Evolutionary conservation across 2,113 vertebrate genomes (phyloP).

Genomic region (Leuciscus idus): DNA sequence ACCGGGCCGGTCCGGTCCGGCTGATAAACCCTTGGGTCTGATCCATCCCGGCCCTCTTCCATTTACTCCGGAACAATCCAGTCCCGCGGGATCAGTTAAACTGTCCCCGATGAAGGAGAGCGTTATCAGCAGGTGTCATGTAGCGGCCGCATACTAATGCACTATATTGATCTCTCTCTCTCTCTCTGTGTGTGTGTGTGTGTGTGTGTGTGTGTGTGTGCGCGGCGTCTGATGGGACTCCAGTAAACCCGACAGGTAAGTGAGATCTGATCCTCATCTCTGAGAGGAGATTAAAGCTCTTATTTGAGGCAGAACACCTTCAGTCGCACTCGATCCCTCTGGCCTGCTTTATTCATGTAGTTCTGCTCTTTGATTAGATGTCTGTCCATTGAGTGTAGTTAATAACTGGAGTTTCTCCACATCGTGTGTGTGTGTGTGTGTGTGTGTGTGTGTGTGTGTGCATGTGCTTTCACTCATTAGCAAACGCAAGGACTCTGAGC

Average conservation of each 20-base stretch:
- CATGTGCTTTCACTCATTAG: conserved; percentile 71
- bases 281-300: conserved; percentile 31
- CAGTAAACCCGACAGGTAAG: conserved; percentile 99
- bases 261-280: conserved; percentile 61
- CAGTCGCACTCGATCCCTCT: too few species aligned
- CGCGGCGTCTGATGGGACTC: conserved; percentile 66
- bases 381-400: background rate
- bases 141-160: conserved; percentile 77
- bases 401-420: background rate
- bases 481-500: conserved; percentile 95
- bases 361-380: background rate
- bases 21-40: conserved; percentile 36
- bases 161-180: conserved; percentile 72
- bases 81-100: conserved; percentile 46
- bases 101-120: conserved; percentile 44
- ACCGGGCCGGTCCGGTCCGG: background rate
- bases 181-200: conserved; percentile 29
- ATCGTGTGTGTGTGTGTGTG: conserved; percentile 33
- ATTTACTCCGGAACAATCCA: conserved; percentile 45
- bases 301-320: conserved; percentile 25
- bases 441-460: conserved; percentile 57
- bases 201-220: conserved; percentile 34
- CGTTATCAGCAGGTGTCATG: conserved; percentile 65
- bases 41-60: conserved; percentile 21
- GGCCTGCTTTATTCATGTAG: background rate